These are phyloP conservation scores for Drosophila micromelanica DNA, from an alignment of 1,140 invertebrate genomes.

Conservation along the genomic window DNA sequence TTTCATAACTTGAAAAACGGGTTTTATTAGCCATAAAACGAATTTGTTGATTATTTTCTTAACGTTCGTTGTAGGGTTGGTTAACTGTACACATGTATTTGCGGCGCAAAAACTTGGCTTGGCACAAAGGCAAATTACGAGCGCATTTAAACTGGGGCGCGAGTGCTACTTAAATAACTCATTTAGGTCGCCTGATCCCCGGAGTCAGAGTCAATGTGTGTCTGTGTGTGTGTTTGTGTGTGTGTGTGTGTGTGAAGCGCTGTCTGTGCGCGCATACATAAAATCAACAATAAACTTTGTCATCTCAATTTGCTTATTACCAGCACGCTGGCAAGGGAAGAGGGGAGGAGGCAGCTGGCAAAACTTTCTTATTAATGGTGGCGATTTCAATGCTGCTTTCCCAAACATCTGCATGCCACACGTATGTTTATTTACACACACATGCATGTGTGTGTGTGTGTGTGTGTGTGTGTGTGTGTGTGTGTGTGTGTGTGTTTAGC, in stretches of 20 bases:
- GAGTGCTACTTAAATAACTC: constrained; percentile 82
- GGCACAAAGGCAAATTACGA: constrained; percentile 81
- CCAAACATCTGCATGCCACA: constrained; percentile 17
- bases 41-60: not conserved
- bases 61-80: not conserved
- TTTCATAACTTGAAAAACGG: too few species aligned
- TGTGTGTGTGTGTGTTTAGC: constrained; percentile 25
- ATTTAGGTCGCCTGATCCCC: constrained; percentile 70
- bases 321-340: constrained; percentile 54
- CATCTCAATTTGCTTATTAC: constrained; percentile 83
- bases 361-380: constrained; percentile 80
- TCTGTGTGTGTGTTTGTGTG: not conserved
- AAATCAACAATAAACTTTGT: constrained; percentile 82
- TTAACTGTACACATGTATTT: constrained; percentile 17
- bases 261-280: constrained; percentile 43
- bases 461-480: constrained; percentile 19
- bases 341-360: constrained; percentile 14
- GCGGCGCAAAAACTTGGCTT: constrained; percentile 66
- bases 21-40: too few species aligned
- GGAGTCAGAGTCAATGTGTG: constrained; percentile 30
- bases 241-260: constrained; percentile 8
- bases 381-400: constrained; percentile 63
- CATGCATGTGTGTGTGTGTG: constrained; percentile 18
- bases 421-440: not conserved
- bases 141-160: constrained; percentile 80